Evolutionary conservation across 2,113 vertebrate genomes (phyloP), one percentile per base, ranked within the genome.

Genomic region (Periophthalmus modestus): DNA sequence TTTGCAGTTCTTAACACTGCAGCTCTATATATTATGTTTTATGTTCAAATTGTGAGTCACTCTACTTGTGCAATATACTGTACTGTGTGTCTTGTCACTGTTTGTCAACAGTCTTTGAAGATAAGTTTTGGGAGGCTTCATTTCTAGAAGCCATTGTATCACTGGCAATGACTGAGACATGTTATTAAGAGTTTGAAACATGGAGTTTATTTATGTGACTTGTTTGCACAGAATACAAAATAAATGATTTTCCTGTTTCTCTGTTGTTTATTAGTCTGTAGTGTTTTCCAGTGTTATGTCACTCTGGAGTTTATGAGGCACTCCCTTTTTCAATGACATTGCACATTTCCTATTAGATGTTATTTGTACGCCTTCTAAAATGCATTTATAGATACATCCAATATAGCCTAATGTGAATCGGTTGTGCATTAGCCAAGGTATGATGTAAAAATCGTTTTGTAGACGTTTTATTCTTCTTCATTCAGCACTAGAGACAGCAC

Each of bases 11-110:
- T 76, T 52, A 70, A 66, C 72, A 76, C 50, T 47, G 74, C 78
- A 78, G 19, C 13, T 58, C 21, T 74, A 58, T 72, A 2, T 16
- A 21, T 67, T 57, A 19, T 76, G 59, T 67, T 68, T 84, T 50
- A 66, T 69, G 66, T 74, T 76, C 59, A 48, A 67, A 50, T 58
- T 69, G 46, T 43, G 61, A 73, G 68, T 89, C 54, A 84, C 36
- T 75, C 28, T 43, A 43, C 39, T 43, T 76, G 90, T 91, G 92
- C 90, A 90, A 92, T 91, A 92, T 72, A 48, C 66, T 91, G 91
- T 72, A 65, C 61, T 39, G 43, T 67, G 43, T 84, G 89, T 91
- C 90, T 83, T 67, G 77, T 89, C 88, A 90, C 89, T 92, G n/a
- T n/a, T n/a, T n/a, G 90, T 79, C 77, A 77, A 46, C 48, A 24